Conservation (phyloP, 2,797 vertebrate species). For the Hafferia zeledoni region DNA sequence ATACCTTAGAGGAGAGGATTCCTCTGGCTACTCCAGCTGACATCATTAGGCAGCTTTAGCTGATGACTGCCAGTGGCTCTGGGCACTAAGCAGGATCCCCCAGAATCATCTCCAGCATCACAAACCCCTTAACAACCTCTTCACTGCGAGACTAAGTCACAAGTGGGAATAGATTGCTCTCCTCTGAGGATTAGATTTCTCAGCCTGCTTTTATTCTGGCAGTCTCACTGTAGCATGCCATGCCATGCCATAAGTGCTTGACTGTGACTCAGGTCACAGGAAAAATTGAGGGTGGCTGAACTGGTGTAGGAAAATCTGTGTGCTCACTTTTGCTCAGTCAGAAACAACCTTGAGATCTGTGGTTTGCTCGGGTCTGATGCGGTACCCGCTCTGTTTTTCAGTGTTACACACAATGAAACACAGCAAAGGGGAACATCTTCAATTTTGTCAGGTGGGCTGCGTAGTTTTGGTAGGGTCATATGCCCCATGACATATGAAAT, state of each 20-base stretch:
- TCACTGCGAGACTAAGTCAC: neutral
- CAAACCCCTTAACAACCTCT: constrained; percentile 32
- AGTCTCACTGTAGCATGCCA: neutral
- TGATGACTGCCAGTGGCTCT: neutral
- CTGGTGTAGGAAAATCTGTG: neutral
- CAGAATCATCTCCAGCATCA: neutral
- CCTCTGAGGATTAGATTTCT: constrained; percentile 10
- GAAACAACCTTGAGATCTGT: neutral
- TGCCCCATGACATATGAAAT: neutral
- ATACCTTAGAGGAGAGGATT: neutral
- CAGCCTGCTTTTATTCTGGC: constrained; percentile 6
- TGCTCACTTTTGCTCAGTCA: neutral
- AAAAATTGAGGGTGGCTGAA: neutral
- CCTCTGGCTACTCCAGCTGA: neutral
- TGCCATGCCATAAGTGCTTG: neutral
- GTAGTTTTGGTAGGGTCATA: neutral
- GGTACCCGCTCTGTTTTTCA: neutral
- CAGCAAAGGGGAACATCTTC: neutral
- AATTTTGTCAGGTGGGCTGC: neutral
- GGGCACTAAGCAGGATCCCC: neutral
- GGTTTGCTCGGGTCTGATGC: neutral
- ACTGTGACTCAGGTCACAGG: neutral
- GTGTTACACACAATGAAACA: neutral
- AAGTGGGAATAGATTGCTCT: constrained; percentile 29
- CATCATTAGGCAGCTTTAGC: constrained; percentile 19